Base-by-base conservation (phyloP, 1,140 invertebrate species). In the Helicoverpa zea region DNA sequence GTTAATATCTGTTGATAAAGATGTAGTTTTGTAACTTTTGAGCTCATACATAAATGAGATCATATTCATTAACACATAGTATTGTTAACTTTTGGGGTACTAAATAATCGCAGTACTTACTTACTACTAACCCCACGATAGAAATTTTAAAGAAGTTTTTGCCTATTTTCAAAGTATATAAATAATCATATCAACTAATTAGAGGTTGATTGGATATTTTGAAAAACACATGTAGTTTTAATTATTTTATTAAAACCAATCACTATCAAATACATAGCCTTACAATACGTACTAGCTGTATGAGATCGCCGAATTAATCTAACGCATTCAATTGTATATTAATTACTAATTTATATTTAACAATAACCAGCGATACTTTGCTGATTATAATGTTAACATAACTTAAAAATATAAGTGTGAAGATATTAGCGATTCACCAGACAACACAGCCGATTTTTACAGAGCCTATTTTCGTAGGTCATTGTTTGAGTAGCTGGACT, bases 231-330 rank as follows among this genome's bases (percentile, higher is more conserved):
- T n/a, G 2, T 1, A 54, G 61, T 77, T 80, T 66, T 43, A 56
- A 80, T 56, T 66, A 73, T 64, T 80, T 80, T 80, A 80, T 80
- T 75, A 66, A 79, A 70, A 79, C 75, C 49, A 66, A 78, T 84
- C 59, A 80, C 76, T 84, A 84, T 84, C 58, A 80, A 75, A 84
- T 84, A 84, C 74, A 82, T 84, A 58, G 63, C 47, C 58, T 79
- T 84, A 84, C 30, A 68, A 79, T 81, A 83, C 52, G 58, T 64
- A 77, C 72, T 79, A 83, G 43, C 35, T 49, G 49, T 68, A 80
- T 78, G 83, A 82, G 80, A 84, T 84, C 83, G 63, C 74, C 59
- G 18, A 77, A 64, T 47, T 52, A 77, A n/a, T 77, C 61, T 77
- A 77, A 77, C 18, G 52, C 47, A 77, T 77, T 77, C 29, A 61